These are phyloP conservation scores for Tapera naevia DNA, from an alignment of 2,797 vertebrate genomes.

Conservation along the genomic window DNA sequence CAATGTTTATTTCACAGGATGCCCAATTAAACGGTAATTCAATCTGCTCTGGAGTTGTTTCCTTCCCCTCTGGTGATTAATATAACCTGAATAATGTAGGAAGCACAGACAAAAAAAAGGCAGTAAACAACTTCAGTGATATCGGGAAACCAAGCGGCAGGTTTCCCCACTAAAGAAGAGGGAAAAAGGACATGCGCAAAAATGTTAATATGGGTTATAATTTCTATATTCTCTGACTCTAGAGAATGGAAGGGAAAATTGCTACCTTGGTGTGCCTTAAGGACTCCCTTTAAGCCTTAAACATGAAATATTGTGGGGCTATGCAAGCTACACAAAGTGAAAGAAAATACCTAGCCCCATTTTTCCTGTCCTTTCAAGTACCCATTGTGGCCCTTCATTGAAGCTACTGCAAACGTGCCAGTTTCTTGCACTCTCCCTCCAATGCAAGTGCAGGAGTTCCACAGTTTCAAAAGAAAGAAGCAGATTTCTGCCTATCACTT, in stretches of 20 bases:
- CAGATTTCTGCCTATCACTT: background rate
- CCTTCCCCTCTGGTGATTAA: slow-evolving; percentile 65
- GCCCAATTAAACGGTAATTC: slow-evolving; percentile 68
- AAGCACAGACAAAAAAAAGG: background rate
- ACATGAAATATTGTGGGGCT: background rate
- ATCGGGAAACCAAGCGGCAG: background rate
- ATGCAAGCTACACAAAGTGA: background rate
- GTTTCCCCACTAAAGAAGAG: background rate
- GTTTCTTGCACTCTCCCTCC: background rate
- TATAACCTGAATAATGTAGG: slow-evolving; percentile 59
- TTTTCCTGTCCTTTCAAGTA: background rate
- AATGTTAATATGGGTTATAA: background rate
- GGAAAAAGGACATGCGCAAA: background rate
- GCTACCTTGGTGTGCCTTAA: background rate
- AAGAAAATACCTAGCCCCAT: background rate
- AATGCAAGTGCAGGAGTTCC: background rate
- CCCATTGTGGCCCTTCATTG: rapidly evolving
- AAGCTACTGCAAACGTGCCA: rapidly evolving
- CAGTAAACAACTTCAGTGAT: slow-evolving; percentile 23
- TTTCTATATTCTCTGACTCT: background rate
- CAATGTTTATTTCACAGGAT: slow-evolving; percentile 74
- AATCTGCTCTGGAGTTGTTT: slow-evolving; percentile 64
- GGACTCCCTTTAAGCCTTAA: background rate
- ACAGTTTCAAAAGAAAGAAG: rapidly evolving
- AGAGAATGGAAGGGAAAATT: background rate